Evolutionary conservation across 1,140 invertebrate genomes (phyloP), one percentile per base, ranked within the genome.

Genomic region (Ips nitidus): DNA sequence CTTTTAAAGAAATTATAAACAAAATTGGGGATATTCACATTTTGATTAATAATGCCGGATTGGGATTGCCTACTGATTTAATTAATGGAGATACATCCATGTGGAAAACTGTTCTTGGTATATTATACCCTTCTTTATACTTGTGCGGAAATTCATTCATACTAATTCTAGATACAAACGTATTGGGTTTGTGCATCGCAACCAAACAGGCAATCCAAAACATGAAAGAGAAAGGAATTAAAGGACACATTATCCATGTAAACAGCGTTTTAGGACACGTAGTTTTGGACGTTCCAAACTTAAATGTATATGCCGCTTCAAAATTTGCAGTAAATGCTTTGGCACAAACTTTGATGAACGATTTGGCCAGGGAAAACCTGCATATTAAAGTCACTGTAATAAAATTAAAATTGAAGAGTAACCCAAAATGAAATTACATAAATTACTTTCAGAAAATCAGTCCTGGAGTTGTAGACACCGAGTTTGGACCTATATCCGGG

Each of bases 41-140:
- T 2, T 81, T 89, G 57, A 79, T 91, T 2, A 91, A 91, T 74
- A 90, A 89, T 76, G 89, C 90, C 0, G 89, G 88, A 8, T 36
- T 75, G 1, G 62, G 74, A 1, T 58, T 65, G 0, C 60, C 71
- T 0, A 65, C 65, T 7, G 67, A 80, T 0, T 67, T 77, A 3
- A 77, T 78, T 52, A 42, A 69, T 69, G 79, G 71, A 2, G 75
- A 71, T 56, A 65, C 58, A 6, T n/a, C 55, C 52, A 65, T 41
- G 6, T 73, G 72, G 72, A 73, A 62, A 52, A 68, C 41, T 4
- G 3, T n/a, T 7, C n/a, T 73, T 2, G 67, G 66, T 55, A 36
- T 7, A 36, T 59, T 42, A 45, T 43, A 55, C 5, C 8, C 8
- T 43, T 43, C 59, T 1, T 41, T 1, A 41, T 50, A 41, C 22